phyloP scores from a whole-genome alignment of 2,113 vertebrate genomes.

The Rallus limicola region DNA sequence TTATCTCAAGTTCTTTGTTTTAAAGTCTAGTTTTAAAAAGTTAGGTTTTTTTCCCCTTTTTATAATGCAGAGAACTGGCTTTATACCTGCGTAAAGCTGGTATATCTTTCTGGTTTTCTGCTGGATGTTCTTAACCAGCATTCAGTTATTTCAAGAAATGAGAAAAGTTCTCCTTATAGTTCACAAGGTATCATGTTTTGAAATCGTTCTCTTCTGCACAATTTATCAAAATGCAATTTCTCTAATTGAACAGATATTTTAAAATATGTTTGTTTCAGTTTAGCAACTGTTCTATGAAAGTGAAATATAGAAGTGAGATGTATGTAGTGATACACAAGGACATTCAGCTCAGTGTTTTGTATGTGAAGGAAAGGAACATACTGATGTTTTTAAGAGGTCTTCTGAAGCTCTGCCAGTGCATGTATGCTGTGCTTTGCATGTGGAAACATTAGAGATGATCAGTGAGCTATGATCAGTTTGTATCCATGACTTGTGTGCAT shows the following conservation, averaged over 20 bases:
- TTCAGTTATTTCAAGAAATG: neutral
- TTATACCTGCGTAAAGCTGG: neutral
- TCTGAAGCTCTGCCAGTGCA: neutral
- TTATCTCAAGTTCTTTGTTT: neutral
- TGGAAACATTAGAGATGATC: neutral
- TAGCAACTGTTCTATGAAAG: neutral
- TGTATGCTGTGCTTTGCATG: neutral
- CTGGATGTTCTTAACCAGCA: neutral
- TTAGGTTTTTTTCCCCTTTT: neutral
- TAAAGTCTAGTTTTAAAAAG: neutral
- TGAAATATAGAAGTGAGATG: neutral
- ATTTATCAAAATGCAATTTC: neutral
- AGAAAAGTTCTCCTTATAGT: neutral
- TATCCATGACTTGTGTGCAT: neutral
- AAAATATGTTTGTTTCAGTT: neutral
- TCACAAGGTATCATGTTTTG: neutral
- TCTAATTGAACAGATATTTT: neutral
- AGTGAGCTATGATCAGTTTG: neutral
- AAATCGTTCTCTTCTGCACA: neutral
- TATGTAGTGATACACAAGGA: neutral
- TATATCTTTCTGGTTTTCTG: neutral
- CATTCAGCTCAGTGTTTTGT: neutral
- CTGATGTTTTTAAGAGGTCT: neutral
- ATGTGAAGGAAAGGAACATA: neutral
- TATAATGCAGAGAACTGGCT: neutral